Base-by-base conservation (phyloP, 2,888 invertebrate species). In the Chalcosyrphus nemorum region DNA sequence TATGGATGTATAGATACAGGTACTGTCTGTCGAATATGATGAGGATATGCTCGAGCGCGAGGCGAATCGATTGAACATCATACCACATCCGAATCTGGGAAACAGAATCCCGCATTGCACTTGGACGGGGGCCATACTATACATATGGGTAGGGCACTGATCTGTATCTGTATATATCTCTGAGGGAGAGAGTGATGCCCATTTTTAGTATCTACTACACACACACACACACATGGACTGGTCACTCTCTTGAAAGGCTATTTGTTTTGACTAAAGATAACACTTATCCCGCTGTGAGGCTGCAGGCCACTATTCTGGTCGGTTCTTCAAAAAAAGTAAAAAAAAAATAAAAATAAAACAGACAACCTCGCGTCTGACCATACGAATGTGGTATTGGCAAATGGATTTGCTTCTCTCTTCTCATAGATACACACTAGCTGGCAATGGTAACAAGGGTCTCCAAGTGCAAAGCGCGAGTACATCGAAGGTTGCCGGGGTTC, bases 181-280 rank as follows among this genome's bases (percentile, higher is more conserved):
- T 3, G 43, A 56, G 24, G n/a, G 66, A 56, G n/a, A 43, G 66
- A 76, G 24, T 71, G 50, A 27, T 71, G 59, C 21, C 15, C 47
- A 13, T 24, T 59, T 59, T 27, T 35, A 45, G 72, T 74, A 50
- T 38, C 27, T 41, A 41, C 29, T 21, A 63, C 32, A 47, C 45
- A 13, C 54, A 61, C 9, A 13, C 45, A 56, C 29, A 27, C 19
- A 21, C 21, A 35, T n/a, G n/a, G n/a, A 41, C 19, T 52, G 59
- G 66, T 45, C 74, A 68, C 17, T 68, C 43, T 32, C 41, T n/a
- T n/a, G 50, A 32, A 43, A 66, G 57, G 65, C 74, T 74, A 80
- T 80, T 80, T 80, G 80, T 80, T 80, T 66, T 80, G 74, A 80
- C 59, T 66, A 80, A 80, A 80, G 74, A 80, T 80, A 80, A 80